phyloP scores from a whole-genome alignment of 2,113 vertebrate species.

The Pseudonaja textilis region DNA sequence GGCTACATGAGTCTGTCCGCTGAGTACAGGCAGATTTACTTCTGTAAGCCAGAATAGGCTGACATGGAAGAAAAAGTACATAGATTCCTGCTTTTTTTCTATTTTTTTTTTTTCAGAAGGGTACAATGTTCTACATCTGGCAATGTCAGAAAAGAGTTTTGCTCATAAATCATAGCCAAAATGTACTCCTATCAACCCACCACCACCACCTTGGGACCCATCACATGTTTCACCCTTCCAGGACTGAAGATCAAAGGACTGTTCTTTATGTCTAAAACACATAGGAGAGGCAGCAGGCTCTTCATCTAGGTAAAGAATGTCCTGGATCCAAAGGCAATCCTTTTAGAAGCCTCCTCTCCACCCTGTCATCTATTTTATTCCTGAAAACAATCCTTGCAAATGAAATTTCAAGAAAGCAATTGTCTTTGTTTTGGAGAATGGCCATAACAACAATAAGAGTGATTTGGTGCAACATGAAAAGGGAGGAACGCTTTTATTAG shows the following conservation, averaged over 20 bases:
- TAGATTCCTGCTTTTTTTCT: background rate
- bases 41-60: slow-evolving; percentile 14
- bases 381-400: background rate
- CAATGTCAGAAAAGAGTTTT: slow-evolving; percentile 71
- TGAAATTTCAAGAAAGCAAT: background rate
- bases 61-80: slow-evolving; percentile 51
- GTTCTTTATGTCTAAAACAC: slow-evolving; percentile 57
- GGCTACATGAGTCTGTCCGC: background rate
- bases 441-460: background rate
- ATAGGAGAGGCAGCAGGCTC: slow-evolving; percentile 46
- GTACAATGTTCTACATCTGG: slow-evolving; percentile 72
- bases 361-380: background rate
- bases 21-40: background rate
- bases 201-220: slow-evolving; percentile 54
- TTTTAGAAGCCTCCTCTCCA: background rate
- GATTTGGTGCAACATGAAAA: background rate
- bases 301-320: slow-evolving; percentile 25
- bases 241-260: slow-evolving; percentile 70
- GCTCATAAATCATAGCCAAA: slow-evolving; percentile 74
- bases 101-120: slow-evolving; percentile 2
- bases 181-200: slow-evolving; percentile 64
- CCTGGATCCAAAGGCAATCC: background rate
- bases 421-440: background rate
- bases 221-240: slow-evolving; percentile 58
- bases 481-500: background rate